Percentiles rank a stretch among this genome's conserved stretches.
These are phyloP conservation scores for Leucophenga montana DNA, from an alignment of 2,888 invertebrate species.

Conservation along the genomic window DNA sequence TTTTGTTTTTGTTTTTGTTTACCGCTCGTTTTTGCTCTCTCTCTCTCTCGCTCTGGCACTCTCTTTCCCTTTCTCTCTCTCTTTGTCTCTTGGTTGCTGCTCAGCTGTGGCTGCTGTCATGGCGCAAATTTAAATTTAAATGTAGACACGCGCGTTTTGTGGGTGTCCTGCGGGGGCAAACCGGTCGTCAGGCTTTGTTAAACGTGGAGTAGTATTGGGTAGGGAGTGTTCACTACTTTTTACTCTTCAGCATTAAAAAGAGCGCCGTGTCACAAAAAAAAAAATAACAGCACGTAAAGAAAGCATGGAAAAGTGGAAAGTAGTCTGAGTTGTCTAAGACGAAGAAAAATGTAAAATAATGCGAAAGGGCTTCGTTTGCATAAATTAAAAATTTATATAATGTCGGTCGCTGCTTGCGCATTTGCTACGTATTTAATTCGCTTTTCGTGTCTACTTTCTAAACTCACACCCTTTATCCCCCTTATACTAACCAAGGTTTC, in stretches of 20 bases:
- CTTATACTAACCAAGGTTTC: neutral
- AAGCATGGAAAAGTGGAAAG: constrained; percentile 10
- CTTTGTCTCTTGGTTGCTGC: constrained; percentile 14
- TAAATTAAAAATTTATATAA: constrained; percentile 67
- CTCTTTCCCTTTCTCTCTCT: neutral
- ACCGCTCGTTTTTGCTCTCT: constrained; percentile 27
- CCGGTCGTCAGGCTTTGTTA: constrained; percentile 26
- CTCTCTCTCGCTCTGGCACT: neutral
- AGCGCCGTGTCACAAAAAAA: constrained; percentile 55
- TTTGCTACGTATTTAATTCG: constrained; percentile 32
- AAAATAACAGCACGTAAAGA: neutral
- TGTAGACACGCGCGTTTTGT: constrained; percentile 26
- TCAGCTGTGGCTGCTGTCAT: constrained; percentile 48
- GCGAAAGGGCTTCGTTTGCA: constrained; percentile 68
- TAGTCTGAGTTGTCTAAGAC: neutral
- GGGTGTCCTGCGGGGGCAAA: constrained; percentile 13
- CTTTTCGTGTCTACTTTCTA: neutral
- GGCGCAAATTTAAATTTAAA: constrained; percentile 52
- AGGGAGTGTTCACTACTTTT: constrained; percentile 18
- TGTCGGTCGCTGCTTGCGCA: constrained; percentile 40
- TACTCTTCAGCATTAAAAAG: constrained; percentile 51
- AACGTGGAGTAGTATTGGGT: constrained; percentile 24
- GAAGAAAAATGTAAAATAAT: constrained; percentile 61
- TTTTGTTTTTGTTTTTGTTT: constrained; percentile 26
- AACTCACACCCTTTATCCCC: neutral